Base-by-base conservation (phyloP, 1,140 invertebrate species). In the Acromyrmex charruanus region DNA sequence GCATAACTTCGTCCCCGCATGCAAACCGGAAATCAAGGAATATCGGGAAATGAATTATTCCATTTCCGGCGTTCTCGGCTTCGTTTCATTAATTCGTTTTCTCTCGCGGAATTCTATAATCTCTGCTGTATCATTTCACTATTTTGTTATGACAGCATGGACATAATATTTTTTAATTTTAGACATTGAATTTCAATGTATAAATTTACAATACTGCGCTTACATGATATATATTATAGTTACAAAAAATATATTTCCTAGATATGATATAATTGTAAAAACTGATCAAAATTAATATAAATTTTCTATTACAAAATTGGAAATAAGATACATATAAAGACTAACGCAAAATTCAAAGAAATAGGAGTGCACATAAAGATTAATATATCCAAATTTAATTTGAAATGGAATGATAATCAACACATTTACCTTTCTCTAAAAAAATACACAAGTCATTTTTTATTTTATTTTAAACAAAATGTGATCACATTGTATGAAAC, bases 41-140 rank as follows among this genome's bases (percentile, higher is more conserved):
- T 93, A 94, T 94, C 84, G 92, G 90, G 74, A 90, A 93, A 93
- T 91, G 91, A 93, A 90, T 94, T 93, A 93, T 90, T 88, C 85
- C 82, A 93, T 94, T 93, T 93, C 92, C 92, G 91, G 66, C 84
- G 80, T 74, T 88, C 85, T 88, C 74, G 39, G 75, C 65, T 75
- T 80, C 79, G 75, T 79, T 87, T 90, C 77, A 69, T 69, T 81
- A 61, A 59, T 66, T 85, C 61, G 31, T 65, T n/a, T 87, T 28
- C 44, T 35, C 71, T 55, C 61, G 12, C 49, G 12, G 4, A 69
- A 51, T 61, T 55, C 39, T 31, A 4, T 66, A 63, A 55, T 77
- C 31, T 87, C 61, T 61, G 66, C 31, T 39, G 28, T 14, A 51
- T 77, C 35, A 12, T 21, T 25, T 16, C 25, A 21, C 0, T 44